Base-by-base conservation (phyloP, 53 echinoderm and acorn worm genomes). In the Patiria pectinifera region DNA sequence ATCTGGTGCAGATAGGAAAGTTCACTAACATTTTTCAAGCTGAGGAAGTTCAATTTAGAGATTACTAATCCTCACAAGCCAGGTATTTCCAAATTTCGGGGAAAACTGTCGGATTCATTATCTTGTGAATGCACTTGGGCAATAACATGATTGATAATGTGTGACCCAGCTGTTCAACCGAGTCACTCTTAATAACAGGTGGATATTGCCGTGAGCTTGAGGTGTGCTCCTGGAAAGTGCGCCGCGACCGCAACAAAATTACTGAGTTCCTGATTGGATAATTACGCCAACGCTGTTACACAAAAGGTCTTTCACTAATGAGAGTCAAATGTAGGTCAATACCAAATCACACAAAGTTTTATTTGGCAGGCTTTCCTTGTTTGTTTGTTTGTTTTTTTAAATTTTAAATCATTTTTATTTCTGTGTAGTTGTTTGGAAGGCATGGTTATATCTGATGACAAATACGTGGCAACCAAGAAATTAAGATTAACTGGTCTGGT, bases 81-180 rank as follows among this genome's bases (percentile, higher is more conserved):
- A 45, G 46, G 79, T 78, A 78, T 46, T 46, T 78, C 79, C 79
- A 47, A 78, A 47, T 78, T 78, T 78, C 79, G 45, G 14, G 47
- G 79, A 78, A 78, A 76, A 46, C 45, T 45, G 45, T 45, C 48
- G 24, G 79, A 78, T 16, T 78, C 79, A 78, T 78, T 59, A 53
- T 82, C 59, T 53, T 59, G 58, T 22, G 9, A 82, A 21, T 58
- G 82, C 59, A 59, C 19, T 19, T 53, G 82, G 82, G 59, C 21
- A 15, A 59, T 45, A 82, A 82, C 58, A 82, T 59, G 58, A 82
- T 47, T 78, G 45, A 46, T 78, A 46, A 45, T 46, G 46, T 45
- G 45, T 78, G 15, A 3, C 24, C 22, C 74, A 74, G 74, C 74
- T 74, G 74, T 10, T 24, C 11, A 24, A 23, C 22, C 74, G 10